phyloP scores from a whole-genome alignment of 30 jellyfish, hydroid and myxozoan species.

The Clytia hemisphaerica region DNA sequence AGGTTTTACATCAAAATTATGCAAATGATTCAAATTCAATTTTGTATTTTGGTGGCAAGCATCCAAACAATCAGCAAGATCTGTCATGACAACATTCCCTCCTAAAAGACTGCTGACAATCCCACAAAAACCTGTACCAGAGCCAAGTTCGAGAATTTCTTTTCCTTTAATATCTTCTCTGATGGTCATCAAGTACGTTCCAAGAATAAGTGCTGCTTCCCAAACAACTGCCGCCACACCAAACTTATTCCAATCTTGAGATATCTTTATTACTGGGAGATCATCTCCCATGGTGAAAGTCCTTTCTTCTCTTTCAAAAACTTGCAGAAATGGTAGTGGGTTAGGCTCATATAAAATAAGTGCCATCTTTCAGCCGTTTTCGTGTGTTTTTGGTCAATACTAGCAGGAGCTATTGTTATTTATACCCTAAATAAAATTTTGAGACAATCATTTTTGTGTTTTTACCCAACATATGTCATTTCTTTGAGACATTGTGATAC shows the following conservation, averaged over 20 bases:
- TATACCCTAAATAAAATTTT: too few species aligned
- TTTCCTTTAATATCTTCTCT: constrained; percentile 26
- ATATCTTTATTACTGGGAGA: constrained; percentile 21
- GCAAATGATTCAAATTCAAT: constrained; percentile 15
- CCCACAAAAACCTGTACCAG: constrained; percentile 94
- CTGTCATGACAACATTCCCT: constrained; percentile 55
- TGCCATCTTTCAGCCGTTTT: constrained; percentile 77
- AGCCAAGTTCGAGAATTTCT: constrained; percentile 61
- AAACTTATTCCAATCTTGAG: constrained; percentile 53
- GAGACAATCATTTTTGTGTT: too few species aligned
- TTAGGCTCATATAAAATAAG: constrained; percentile 47
- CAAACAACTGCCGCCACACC: constrained; percentile 96
- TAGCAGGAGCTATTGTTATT: too few species aligned
- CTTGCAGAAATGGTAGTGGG: constrained; percentile 15
- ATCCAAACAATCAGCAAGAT: constrained; percentile 37
- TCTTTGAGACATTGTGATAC: too few species aligned
- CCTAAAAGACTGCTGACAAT: constrained; percentile 55
- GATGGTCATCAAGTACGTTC: constrained; percentile 34
- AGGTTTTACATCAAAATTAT: constrained; percentile 23
- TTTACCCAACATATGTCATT: too few species aligned
- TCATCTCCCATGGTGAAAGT: constrained; percentile 27
- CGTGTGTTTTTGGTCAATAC: too few species aligned
- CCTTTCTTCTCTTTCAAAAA: constrained; percentile 41
- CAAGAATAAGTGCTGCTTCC: constrained; percentile 82
- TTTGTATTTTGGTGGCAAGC: constrained; percentile 32